Evolutionary conservation across 2,113 vertebrate species (phyloP).

Genomic region (Anser brachyrhynchus): DNA sequence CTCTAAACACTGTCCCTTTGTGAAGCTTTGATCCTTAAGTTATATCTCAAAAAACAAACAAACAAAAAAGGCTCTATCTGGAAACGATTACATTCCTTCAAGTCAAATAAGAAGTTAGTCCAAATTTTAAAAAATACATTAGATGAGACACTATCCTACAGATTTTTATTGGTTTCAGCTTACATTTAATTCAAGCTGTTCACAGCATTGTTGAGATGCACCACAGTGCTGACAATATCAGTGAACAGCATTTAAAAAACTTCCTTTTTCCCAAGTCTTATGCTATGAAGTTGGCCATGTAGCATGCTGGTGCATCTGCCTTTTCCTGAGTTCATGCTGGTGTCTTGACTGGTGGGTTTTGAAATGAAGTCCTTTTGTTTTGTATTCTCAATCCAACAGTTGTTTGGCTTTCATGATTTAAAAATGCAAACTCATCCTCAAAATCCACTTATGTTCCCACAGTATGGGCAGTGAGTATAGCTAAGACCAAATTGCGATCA

Average conservation of each 20-base stretch:
- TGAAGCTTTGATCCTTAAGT: slow-evolving; percentile 30
- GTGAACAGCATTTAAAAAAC: neutral
- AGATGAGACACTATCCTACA: slow-evolving; percentile 21
- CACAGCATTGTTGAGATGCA: neutral
- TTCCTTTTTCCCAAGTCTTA: neutral
- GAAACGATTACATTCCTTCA: slow-evolving; percentile 50
- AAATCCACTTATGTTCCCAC: neutral
- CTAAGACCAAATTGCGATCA: neutral
- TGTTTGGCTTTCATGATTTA: neutral
- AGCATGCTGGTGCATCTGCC: neutral
- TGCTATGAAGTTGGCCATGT: neutral
- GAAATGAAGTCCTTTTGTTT: neutral
- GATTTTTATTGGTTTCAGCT: slow-evolving; percentile 49
- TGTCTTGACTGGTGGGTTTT: neutral
- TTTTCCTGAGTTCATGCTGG: neutral
- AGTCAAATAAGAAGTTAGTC: slow-evolving; percentile 48
- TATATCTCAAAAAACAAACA: slow-evolving; percentile 8
- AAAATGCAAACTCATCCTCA: neutral
- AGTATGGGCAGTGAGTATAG: neutral
- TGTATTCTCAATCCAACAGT: neutral
- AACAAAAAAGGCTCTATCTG: slow-evolving; percentile 53
- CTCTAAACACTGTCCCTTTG: slow-evolving; percentile 6
- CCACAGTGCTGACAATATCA: neutral
- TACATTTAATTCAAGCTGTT: slow-evolving; percentile 18
- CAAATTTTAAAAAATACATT: slow-evolving; percentile 33